A percentile compares a stretch with the other conserved stretches of the same genome.
Conservation (phyloP, 1,140 invertebrate species). For the Colletes latitarsis region DNA sequence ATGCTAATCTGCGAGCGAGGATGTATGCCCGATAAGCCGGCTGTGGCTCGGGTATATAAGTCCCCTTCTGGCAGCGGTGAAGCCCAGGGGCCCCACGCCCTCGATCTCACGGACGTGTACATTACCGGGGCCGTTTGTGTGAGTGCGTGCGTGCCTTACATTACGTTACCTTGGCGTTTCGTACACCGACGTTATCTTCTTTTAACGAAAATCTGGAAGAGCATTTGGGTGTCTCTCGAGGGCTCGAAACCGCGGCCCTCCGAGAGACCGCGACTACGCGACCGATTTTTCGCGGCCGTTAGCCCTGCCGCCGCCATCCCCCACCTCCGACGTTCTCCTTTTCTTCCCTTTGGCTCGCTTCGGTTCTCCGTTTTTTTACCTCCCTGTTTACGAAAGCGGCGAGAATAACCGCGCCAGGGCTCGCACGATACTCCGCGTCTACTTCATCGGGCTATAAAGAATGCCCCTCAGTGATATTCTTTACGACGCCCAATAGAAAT, state of each 20-base stretch:
- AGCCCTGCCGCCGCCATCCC: not conserved
- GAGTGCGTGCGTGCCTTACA: slow-evolving; percentile 59
- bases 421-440: not conserved
- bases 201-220: slow-evolving; percentile 65
- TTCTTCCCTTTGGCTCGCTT: slow-evolving; percentile 1
- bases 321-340: not conserved
- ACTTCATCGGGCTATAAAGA: no score
- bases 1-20: slow-evolving; percentile 80
- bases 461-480: no score
- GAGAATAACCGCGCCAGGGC: not conserved
- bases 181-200: slow-evolving; percentile 49
- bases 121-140: slow-evolving; percentile 44
- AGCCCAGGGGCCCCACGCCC: slow-evolving; percentile 79
- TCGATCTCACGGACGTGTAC: slow-evolving; percentile 73
- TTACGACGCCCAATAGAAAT: no score
- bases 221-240: slow-evolving; percentile 53
- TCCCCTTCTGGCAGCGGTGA: slow-evolving; percentile 67
- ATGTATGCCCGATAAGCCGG: slow-evolving; percentile 80
- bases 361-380: slow-evolving; percentile 24
- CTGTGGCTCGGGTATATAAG: slow-evolving; percentile 60
- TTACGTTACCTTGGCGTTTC: slow-evolving; percentile 57
- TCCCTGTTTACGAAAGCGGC: not conserved
- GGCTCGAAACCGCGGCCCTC: slow-evolving; percentile 17
- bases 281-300: slow-evolving; percentile 37
- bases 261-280: slow-evolving; percentile 22